phyloP scores from a whole-genome alignment of 2,113 vertebrate species.

The Nothobranchius kuhntae region DNA sequence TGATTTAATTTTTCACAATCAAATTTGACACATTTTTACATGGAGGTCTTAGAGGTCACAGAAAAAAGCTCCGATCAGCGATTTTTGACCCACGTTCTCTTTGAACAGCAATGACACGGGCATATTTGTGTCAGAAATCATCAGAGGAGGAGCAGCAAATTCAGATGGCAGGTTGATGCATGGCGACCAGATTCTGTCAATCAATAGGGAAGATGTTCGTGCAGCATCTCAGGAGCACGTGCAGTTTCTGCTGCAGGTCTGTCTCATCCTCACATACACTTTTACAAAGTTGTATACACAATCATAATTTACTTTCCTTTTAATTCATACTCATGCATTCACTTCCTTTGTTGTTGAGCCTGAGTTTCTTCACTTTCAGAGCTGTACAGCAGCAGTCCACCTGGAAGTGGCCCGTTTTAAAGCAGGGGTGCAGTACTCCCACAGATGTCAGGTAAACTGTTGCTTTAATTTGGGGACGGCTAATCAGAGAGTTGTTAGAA shows the following conservation, averaged over 20 bases:
- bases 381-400: constrained; percentile 83
- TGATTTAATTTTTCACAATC: constrained; percentile 1
- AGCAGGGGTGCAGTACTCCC: constrained; percentile 84
- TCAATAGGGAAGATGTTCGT: constrained; percentile 92
- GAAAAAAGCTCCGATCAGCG: constrained; percentile 22
- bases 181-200: constrained; percentile 93
- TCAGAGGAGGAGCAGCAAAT: constrained; percentile 88
- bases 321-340: too few species aligned
- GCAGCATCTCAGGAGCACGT: constrained; percentile 88
- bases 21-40: constrained; percentile 43
- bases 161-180: constrained; percentile 88
- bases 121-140: constrained; percentile 94
- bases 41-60: constrained; percentile 15
- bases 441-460: constrained; percentile 86
- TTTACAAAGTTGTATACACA: background rate
- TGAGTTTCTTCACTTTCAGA: constrained; percentile 73
- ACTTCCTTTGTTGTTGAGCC: background rate
- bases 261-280: background rate
- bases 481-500: background rate
- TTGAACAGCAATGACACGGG: constrained; percentile 88
- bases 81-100: constrained; percentile 60
- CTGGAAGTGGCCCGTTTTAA: constrained; percentile 94
- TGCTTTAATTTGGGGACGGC: background rate
- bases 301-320: background rate
- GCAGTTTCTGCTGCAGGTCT: constrained; percentile 88